Evolutionary conservation across 1,140 invertebrate species (phyloP).

Genomic region (Pectinophora gossypiella): DNA sequence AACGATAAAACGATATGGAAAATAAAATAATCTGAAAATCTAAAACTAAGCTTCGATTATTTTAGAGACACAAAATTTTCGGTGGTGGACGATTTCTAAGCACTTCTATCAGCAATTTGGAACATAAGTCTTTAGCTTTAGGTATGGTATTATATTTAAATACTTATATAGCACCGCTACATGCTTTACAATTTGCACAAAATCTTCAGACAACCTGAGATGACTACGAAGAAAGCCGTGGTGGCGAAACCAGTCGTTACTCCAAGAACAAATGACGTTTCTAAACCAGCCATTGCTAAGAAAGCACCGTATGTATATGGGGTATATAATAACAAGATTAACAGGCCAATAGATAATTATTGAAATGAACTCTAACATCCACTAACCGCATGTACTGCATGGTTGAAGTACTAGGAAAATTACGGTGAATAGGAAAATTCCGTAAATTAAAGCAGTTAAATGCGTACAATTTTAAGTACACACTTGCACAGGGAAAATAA

Average conservation of each 20-base stretch:
- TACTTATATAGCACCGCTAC: background rate
- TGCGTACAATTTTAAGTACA: too few relatives aligned
- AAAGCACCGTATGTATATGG: conserved; percentile 59
- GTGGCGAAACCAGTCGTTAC: conserved; percentile 21
- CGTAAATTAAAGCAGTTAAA: too few relatives aligned
- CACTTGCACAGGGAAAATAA: too few relatives aligned
- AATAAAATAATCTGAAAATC: too few relatives aligned
- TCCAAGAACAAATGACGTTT: conserved; percentile 25
- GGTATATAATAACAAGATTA: conserved; percentile 29
- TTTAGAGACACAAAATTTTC: background rate
- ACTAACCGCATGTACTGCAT: conserved; percentile 22
- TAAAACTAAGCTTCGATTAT: background rate
- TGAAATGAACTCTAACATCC: conserved; percentile 7
- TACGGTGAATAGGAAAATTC: background rate
- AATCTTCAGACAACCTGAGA: conserved; percentile 51
- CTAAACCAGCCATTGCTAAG: conserved; percentile 51
- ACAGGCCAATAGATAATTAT: conserved; percentile 4
- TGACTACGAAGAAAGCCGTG: conserved; percentile 37
- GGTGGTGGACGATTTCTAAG: background rate
- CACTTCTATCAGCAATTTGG: background rate
- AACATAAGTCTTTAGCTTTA: background rate
- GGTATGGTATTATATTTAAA: background rate
- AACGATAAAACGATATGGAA: too few relatives aligned
- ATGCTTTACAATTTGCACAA: conserved; percentile 31
- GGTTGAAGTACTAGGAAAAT: conserved; percentile 6